Conservation (phyloP, 2,113 vertebrate species). For the Bambusicola thoracicus region DNA sequence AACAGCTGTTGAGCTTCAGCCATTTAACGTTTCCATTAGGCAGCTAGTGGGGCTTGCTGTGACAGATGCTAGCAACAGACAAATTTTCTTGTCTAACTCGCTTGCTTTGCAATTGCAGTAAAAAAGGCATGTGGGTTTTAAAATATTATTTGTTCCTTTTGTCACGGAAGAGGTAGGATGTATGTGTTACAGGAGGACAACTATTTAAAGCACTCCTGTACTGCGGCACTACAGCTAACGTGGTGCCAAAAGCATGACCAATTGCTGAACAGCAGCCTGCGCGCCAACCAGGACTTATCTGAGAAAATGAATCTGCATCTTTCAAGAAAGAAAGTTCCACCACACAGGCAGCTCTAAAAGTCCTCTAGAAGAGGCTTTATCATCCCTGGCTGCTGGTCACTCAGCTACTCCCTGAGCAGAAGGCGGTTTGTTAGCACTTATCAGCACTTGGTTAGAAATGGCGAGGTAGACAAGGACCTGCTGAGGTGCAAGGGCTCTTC, state of each 20-base stretch:
- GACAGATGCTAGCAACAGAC: conserved; percentile 11
- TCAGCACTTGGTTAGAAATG: not conserved
- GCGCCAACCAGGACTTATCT: not conserved
- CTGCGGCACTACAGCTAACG: not conserved
- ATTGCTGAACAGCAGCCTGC: not conserved
- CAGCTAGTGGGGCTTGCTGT: not conserved
- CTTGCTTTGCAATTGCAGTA: not conserved
- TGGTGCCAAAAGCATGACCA: not conserved
- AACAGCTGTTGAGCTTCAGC: conserved; percentile 13
- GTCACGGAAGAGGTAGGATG: not conserved
- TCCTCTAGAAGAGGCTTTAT: not conserved
- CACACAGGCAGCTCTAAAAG: not conserved
- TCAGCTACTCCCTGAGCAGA: not conserved
- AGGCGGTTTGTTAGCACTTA: not conserved
- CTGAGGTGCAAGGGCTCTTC: not conserved
- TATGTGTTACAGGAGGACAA: not conserved
- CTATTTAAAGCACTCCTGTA: not conserved
- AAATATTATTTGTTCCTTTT: not conserved
- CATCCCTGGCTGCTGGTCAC: not conserved
- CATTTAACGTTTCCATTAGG: conserved; percentile 11
- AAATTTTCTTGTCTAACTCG: not conserved
- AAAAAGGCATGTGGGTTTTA: not conserved
- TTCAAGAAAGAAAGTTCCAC: not conserved
- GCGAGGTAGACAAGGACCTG: not conserved
- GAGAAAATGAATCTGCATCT: not conserved